These are phyloP conservation scores for Tiliacea aurago DNA, from an alignment of 2,888 invertebrate genomes.

Conservation along the genomic window DNA sequence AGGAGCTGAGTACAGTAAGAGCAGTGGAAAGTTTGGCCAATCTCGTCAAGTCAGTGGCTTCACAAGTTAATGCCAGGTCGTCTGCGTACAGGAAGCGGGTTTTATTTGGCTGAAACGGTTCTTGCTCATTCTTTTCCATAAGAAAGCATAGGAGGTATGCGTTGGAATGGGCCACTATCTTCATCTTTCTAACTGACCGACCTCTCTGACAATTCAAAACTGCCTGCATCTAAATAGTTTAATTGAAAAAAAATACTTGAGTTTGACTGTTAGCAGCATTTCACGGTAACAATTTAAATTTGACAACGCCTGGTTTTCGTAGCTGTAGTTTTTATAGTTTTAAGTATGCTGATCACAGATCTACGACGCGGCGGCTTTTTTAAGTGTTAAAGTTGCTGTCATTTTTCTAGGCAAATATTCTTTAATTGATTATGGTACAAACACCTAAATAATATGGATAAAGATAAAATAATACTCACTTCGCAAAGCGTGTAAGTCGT, in stretches of 20 bases:
- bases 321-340: background rate
- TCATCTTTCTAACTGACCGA: background rate
- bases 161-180: background rate
- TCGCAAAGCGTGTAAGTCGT: constrained; percentile 90
- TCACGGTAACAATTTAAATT: background rate
- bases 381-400: background rate
- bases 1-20: no score
- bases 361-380: background rate
- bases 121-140: background rate
- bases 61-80: no score
- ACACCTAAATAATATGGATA: background rate
- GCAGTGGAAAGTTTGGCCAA: no score
- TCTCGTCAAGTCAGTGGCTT: no score
- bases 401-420: background rate
- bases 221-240: no score
- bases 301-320: background rate
- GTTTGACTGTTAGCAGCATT: background rate
- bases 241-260: no score
- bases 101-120: no score
- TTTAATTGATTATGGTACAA: background rate
- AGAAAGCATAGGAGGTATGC: no score
- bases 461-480: constrained; percentile 82
- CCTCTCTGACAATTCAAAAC: background rate
- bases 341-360: no score
- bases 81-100: no score